Percentiles rank a stretch among this genome's conserved stretches.
Evolutionary conservation across 1,140 invertebrate genomes (phyloP).

Genomic region (Agraylea sexmaculata): DNA sequence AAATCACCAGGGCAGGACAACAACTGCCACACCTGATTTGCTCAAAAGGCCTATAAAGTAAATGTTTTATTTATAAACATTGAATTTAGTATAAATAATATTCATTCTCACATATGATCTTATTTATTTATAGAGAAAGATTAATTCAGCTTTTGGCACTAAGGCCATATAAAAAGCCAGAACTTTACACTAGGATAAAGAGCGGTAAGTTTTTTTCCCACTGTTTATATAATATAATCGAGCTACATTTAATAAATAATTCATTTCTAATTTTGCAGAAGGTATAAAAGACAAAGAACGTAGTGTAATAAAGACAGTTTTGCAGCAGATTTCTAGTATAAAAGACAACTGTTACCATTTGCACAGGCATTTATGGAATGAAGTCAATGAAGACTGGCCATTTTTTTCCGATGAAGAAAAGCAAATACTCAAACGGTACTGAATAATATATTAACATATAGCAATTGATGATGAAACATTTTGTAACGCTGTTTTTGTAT

Average conservation of each 20-base stretch:
- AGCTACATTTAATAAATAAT: too few relatives aligned
- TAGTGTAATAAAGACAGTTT: conserved; percentile 55
- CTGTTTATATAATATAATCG: conserved; percentile 10
- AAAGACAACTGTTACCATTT: conserved; percentile 84
- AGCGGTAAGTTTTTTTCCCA: conserved; percentile 49
- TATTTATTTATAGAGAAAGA: conserved; percentile 58
- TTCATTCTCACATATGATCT: conserved; percentile 4
- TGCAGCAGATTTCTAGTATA: conserved; percentile 66
- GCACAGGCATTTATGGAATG: conserved; percentile 75
- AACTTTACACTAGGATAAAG: conserved; percentile 65
- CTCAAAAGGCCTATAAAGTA: conserved; percentile 59
- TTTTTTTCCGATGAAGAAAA: conserved; percentile 83
- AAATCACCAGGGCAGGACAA: conserved; percentile 24
- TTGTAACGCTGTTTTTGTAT: conserved; percentile 8
- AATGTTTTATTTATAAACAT: conserved; percentile 23
- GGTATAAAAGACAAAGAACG: conserved; percentile 76
- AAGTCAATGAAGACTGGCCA: conserved; percentile 88
- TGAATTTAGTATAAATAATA: conserved; percentile 6
- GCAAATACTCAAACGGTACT: conserved; percentile 69
- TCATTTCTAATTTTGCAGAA: conserved; percentile 50
- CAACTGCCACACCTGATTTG: conserved; percentile 47
- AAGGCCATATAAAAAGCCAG: conserved; percentile 85
- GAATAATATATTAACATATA: conserved; percentile 10
- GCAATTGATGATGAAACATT: not conserved
- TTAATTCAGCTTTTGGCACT: conserved; percentile 86